These are phyloP conservation scores for Cyanoderma ruficeps DNA, from an alignment of 2,113 vertebrate species.

Conservation along the genomic window DNA sequence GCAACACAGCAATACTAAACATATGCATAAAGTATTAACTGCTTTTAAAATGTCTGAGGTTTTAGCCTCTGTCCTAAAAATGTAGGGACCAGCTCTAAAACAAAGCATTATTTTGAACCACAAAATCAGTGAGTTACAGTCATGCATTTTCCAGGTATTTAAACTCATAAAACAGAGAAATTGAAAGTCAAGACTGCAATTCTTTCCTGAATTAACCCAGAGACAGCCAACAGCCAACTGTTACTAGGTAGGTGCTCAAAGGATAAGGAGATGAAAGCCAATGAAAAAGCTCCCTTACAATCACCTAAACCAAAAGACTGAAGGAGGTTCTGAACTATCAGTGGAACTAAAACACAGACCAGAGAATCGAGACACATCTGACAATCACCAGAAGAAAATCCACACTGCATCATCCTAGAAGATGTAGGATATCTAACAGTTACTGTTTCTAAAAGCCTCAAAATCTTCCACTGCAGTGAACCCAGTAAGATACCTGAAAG, in stretches of 20 bases:
- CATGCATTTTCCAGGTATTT: constrained; percentile 5
- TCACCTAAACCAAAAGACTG: neutral
- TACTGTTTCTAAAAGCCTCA: neutral
- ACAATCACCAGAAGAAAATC: neutral
- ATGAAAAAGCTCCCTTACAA: neutral
- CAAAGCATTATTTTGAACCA: neutral
- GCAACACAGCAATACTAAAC: constrained; percentile 12
- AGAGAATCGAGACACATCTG: neutral
- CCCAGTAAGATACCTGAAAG: neutral
- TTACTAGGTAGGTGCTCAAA: neutral
- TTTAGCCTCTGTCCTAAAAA: constrained; percentile 22
- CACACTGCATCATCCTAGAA: neutral
- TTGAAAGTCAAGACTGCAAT: neutral
- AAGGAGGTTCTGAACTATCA: neutral
- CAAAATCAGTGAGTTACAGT: constrained; percentile 2
- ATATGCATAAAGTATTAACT: constrained; percentile 18
- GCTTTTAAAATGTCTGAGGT: constrained; percentile 38
- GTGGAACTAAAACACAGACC: neutral
- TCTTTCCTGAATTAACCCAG: constrained; percentile 3
- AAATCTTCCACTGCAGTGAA: neutral
- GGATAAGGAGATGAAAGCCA: neutral
- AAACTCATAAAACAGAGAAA: constrained; percentile 32
- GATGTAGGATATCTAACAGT: neutral
- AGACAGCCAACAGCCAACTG: neutral
- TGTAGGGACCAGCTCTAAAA: neutral